Evolutionary conservation across 2,113 vertebrate species (phyloP).

Genomic region (Silurus asotus): DNA sequence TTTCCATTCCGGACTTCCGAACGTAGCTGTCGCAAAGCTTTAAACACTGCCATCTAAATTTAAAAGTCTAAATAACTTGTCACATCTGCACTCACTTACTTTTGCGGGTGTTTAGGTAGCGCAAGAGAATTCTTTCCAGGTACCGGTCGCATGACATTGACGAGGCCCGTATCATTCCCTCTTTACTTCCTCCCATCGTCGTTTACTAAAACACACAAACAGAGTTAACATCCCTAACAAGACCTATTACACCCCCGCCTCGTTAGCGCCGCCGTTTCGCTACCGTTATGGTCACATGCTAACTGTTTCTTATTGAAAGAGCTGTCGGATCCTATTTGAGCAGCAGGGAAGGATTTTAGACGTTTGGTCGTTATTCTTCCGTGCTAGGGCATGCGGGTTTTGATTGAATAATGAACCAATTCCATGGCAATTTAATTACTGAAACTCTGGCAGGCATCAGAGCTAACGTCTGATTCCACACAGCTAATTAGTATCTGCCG

Average conservation of each 20-base stretch:
- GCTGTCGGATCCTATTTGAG: slow-evolving; percentile 67
- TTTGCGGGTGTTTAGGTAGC: no score
- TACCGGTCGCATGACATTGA: neutral
- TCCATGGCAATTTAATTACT: neutral
- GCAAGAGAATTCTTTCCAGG: no score
- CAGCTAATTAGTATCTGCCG: neutral
- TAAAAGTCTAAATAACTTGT: neutral
- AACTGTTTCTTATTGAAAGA: slow-evolving; percentile 53
- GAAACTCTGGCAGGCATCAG: neutral
- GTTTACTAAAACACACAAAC: neutral
- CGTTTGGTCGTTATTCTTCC: neutral
- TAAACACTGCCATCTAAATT: neutral
- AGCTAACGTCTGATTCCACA: neutral
- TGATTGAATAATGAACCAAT: neutral
- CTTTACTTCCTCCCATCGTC: neutral
- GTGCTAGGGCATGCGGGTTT: neutral
- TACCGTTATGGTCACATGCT: slow-evolving; percentile 59
- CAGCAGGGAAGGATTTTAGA: slow-evolving; percentile 48
- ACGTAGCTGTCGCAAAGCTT: neutral
- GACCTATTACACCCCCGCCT: slow-evolving; percentile 51
- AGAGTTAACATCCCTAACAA: slow-evolving; percentile 36
- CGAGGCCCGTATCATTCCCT: neutral
- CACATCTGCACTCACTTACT: neutral
- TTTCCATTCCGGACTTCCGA: neutral
- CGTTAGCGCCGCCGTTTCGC: slow-evolving; percentile 42